phyloP scores from a whole-genome alignment of 2,797 vertebrate genomes.

The Megalops cyprinoides region DNA sequence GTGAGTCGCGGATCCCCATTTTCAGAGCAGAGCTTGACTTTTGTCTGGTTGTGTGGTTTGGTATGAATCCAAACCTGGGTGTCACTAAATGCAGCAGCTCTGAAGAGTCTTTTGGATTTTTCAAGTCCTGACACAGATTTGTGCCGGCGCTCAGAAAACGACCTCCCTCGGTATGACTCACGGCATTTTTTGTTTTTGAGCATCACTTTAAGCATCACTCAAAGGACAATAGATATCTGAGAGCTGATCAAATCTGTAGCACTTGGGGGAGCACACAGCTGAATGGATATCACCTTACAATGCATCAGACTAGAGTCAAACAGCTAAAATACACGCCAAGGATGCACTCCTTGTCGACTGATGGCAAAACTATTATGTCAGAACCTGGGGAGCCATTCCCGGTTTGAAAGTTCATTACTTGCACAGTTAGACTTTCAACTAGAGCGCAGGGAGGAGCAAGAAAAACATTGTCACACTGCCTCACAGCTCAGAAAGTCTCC shows the following conservation, averaged over 20 bases:
- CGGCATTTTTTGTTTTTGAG: neutral
- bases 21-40: no score
- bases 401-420: constrained; percentile 26
- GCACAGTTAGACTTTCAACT: constrained; percentile 20
- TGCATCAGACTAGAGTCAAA: neutral
- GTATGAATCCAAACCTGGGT: no score
- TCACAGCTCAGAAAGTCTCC: neutral
- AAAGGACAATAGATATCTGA: constrained; percentile 4
- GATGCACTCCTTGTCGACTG: neutral
- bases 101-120: no score
- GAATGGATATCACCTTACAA: neutral
- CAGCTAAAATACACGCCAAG: neutral
- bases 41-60: no score
- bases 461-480: constrained; percentile 3
- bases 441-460: constrained; percentile 10
- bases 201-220: neutral
- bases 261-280: neutral
- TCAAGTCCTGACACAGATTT: no score
- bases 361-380: constrained; percentile 14
- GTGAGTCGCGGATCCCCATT: no score
- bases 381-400: constrained; percentile 21
- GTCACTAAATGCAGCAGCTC: no score
- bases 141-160: no score
- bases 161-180: no score
- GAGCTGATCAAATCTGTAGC: neutral